Conservation (phyloP, 1,140 invertebrate species). For the Zophobas morio region DNA sequence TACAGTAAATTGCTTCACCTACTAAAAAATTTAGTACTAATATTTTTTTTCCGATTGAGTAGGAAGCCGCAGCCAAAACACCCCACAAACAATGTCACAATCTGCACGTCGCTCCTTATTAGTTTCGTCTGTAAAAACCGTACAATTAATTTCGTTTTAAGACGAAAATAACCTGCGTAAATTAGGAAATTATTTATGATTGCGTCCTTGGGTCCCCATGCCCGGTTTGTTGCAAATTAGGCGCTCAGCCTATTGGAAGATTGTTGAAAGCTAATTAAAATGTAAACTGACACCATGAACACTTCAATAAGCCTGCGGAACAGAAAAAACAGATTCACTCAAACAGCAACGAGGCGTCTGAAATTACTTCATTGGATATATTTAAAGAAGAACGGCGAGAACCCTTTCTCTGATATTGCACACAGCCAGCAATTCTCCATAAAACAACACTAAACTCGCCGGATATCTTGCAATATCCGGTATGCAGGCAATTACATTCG, state of each 20-base stretch:
- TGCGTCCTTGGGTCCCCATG: neutral
- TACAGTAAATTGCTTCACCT: no score
- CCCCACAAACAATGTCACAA: no score
- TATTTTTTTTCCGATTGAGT: no score
- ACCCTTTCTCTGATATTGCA: conserved; percentile 21
- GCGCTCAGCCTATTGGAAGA: neutral
- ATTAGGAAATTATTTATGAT: conserved; percentile 2
- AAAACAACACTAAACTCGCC: conserved; percentile 27
- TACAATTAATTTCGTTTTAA: no score
- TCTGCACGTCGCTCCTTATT: no score
- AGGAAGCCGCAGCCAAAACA: no score
- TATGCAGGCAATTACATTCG: conserved; percentile 36
- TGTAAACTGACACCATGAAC: conserved; percentile 13
- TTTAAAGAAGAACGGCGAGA: conserved; percentile 12
- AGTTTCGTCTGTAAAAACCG: no score
- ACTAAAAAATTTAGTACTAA: no score
- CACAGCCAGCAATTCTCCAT: conserved; percentile 15
- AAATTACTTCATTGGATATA: conserved; percentile 25
- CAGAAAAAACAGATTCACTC: neutral
- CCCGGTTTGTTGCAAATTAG: conserved; percentile 4
- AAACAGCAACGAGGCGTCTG: neutral
- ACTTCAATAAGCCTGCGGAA: conserved; percentile 7
- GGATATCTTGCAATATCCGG: conserved; percentile 26
- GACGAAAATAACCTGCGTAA: neutral
- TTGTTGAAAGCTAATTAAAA: conserved; percentile 31